A percentile compares a stretch with the other conserved stretches of the same genome.
These are phyloP conservation scores for Celastrina argiolus DNA, from an alignment of 2,888 invertebrate genomes.

Conservation along the genomic window DNA sequence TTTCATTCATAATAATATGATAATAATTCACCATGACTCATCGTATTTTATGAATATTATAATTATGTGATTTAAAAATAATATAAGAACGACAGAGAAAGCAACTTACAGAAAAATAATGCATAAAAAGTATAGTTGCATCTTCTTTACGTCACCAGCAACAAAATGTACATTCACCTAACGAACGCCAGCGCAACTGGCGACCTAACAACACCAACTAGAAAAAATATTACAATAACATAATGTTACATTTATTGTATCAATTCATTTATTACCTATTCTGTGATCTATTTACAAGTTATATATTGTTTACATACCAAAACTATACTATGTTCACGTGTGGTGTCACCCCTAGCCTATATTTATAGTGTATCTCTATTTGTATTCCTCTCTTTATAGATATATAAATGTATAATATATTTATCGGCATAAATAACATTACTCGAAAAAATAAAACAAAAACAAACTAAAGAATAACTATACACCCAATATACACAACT, in stretches of 20 bases:
- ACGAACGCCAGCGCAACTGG: slow-evolving; percentile 33
- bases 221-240: slow-evolving; percentile 70
- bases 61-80: slow-evolving; percentile 77
- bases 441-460: slow-evolving; percentile 66
- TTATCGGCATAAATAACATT: slow-evolving; percentile 76
- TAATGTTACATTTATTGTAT: slow-evolving; percentile 72
- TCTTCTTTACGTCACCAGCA: slow-evolving; percentile 58
- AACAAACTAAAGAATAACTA: slow-evolving; percentile 66
- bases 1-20: slow-evolving; percentile 77
- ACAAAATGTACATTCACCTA: slow-evolving; percentile 54
- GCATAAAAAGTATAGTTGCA: slow-evolving; percentile 60
- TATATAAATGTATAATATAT: slow-evolving; percentile 69
- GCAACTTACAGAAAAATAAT: slow-evolving; percentile 74
- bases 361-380: slow-evolving; percentile 76
- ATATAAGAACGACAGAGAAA: slow-evolving; percentile 76
- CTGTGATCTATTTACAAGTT: slow-evolving; percentile 71
- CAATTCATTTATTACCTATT: slow-evolving; percentile 69
- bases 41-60: slow-evolving; percentile 71
- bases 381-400: slow-evolving; percentile 70
- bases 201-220: slow-evolving; percentile 51
- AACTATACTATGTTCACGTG: slow-evolving; percentile 72
- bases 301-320: slow-evolving; percentile 74
- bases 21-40: slow-evolving; percentile 70
- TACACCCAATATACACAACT: slow-evolving; percentile 76
- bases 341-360: slow-evolving; percentile 72